Base-by-base conservation (phyloP, 2,113 vertebrate species). In the Taxidea taxus region DNA sequence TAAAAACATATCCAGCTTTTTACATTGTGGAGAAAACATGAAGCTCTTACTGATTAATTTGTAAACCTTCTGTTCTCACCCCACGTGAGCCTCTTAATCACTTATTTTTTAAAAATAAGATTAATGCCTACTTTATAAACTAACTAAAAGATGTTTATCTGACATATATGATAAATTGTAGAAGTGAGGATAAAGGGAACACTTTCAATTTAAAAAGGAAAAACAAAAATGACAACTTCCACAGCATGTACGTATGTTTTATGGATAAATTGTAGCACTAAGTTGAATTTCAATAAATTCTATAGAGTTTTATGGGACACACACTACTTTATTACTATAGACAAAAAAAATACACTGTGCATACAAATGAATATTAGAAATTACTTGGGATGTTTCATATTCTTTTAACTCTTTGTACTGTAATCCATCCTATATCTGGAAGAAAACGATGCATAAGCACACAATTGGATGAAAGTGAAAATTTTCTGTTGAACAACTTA, bases 21-120 rank as follows among this genome's bases (percentile, higher is more conserved):
- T 70, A 87, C 4, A n/a, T 77, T 31, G 75, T 92, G 78, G 51
- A 44, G 13, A 64, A 86, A 90, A 83, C 13, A 37, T 84, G 16
- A 97, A 75, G 3, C 14, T 94, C 25, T 92, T 78, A 66, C 12
- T 58, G 34, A 23, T n/a, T 85, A 54, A 82, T 92, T 74, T 97
- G 16, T 31, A 87, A 77, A 70, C 10, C 31, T 25, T 72, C 23
- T 80, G 27, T 23, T 60, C 64, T 87, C 51, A 12, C 27, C 10
- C 7, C 47, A 47, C 44, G 10, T 90, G 58, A 90, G 60, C 12
- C 5, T 86, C 23, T 39, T 84, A 58, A 25, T 42, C n/a, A 44
- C 18, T 70, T 92, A 10, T 37, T 81, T 54, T 72, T 8, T 62
- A 34, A 72, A 68, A 84, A 29, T 1, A 77, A 92, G 14, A 51